A percentile compares a stretch with the other conserved stretches of the same genome.
Evolutionary conservation across 2,113 vertebrate species (phyloP).

Genomic region (Albula goreensis): DNA sequence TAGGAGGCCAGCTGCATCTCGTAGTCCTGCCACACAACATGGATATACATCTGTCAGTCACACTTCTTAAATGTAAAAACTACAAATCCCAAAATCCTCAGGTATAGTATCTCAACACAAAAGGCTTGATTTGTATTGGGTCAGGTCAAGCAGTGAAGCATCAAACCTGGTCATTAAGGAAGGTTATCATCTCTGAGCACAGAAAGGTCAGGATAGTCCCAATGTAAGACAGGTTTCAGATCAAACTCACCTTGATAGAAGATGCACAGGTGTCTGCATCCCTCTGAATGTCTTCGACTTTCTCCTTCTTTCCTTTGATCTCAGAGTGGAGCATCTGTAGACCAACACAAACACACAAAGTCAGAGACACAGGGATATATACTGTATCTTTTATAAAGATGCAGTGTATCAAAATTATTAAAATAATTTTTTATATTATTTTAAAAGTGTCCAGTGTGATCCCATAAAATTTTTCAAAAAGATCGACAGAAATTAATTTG

Average conservation of each 20-base stretch:
- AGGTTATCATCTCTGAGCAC: not conserved
- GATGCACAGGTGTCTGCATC: conserved; percentile 80
- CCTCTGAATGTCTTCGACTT: conserved; percentile 87
- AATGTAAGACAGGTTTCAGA: not conserved
- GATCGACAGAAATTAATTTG: no score
- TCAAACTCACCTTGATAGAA: conserved; percentile 82
- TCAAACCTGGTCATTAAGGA: no score
- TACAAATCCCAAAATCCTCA: not conserved
- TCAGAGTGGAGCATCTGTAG: conserved; percentile 84
- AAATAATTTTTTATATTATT: no score
- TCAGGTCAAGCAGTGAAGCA: no score
- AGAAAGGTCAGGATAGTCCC: not conserved
- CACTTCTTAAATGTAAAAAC: not conserved
- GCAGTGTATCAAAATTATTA: no score
- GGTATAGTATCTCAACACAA: not conserved
- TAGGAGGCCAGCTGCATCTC: conserved; percentile 92
- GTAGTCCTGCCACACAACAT: conserved; percentile 78
- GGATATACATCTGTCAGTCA: not conserved
- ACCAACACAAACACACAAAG: conserved; percentile 33
- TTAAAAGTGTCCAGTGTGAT: no score
- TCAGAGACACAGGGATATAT: not conserved
- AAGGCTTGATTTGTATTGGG: not conserved
- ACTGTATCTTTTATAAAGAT: no score
- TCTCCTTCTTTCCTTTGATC: conserved; percentile 89
- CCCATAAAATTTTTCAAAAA: no score